These are phyloP conservation scores for Acomys russatus DNA, from an alignment of 2,797 vertebrate genomes.

Conservation along the genomic window DNA sequence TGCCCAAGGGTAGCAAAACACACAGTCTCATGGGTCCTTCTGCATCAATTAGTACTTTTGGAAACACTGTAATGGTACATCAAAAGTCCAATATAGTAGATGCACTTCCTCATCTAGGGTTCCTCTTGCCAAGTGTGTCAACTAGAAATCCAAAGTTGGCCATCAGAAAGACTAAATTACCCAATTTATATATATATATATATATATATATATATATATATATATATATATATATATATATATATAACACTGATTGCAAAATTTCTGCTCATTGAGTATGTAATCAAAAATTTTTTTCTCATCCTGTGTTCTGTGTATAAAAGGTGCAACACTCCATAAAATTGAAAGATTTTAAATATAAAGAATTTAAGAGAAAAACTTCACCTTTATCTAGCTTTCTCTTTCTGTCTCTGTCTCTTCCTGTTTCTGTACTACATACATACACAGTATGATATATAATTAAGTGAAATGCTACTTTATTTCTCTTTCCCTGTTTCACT, in stretches of 20 bases:
- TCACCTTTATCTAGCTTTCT: neutral
- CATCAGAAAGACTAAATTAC: neutral
- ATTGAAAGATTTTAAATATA: neutral
- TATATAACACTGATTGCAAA: neutral
- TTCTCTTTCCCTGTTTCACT: rapidly evolving
- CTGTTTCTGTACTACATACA: neutral
- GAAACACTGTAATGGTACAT: neutral
- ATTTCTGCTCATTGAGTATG: neutral
- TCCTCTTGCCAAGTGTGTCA: neutral
- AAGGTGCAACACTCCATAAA: neutral
- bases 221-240: no score
- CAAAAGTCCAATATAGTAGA: neutral
- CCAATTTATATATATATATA: neutral
- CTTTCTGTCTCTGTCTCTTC: neutral
- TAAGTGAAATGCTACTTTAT: neutral
- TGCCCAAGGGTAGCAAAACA: neutral
- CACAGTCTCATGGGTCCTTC: neutral
- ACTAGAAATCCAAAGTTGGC: no score
- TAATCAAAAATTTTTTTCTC: neutral
- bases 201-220: neutral
- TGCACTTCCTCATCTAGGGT: no score
- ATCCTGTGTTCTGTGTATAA: neutral
- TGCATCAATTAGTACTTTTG: neutral
- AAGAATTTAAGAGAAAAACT: neutral
- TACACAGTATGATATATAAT: neutral